Base-by-base conservation (phyloP, 1,140 invertebrate genomes). In the Leptinotarsa texana region DNA sequence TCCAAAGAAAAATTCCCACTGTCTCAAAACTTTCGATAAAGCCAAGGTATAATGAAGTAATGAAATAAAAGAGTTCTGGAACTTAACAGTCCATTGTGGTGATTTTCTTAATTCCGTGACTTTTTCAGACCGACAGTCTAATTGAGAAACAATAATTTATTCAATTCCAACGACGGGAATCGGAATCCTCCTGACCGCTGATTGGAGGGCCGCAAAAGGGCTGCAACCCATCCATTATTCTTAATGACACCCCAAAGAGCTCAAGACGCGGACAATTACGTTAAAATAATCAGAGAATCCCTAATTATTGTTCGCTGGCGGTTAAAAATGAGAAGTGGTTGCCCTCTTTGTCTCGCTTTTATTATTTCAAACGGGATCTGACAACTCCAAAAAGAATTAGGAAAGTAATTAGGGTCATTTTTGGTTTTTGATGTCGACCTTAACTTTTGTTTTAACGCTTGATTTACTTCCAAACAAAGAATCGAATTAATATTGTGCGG, bases 71-170 rank as follows among this genome's bases (percentile, higher is more conserved):
- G 65, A 61, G 69, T 70, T 70, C 15, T 18, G 69, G 18, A 61
- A 57, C n/a, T 70, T 70, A 70, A 70, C 51, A 70, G 69, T 49
- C 47, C 69, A 18, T 72, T 72, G 49, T 63, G 70, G 70, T 33
- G 49, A 73, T 73, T 67, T 73, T 51, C 72, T 73, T 72, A 63
- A 63, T 72, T 47, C 51, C 67, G 75, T 63, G 48, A 42, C 17
- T 72, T 70, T 75, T 65, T 47, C 27, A 63, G 24, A n/a, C n/a
- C 24, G 61, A 63, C 74, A 78, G 74, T 78, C 80, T 82, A 82
- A 82, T 82, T 82, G 81, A 79, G 77, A 82, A 82, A 81, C 81
- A 82, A 82, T 82, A 81, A 82, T 82, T 82, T 82, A 82, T 82
- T 82, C 81, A 82, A 74, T 79, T 77, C 74, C 78, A 81, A 80